Evolutionary conservation across 2,888 invertebrate genomes (phyloP).

Genomic region (Hyalella azteca): DNA sequence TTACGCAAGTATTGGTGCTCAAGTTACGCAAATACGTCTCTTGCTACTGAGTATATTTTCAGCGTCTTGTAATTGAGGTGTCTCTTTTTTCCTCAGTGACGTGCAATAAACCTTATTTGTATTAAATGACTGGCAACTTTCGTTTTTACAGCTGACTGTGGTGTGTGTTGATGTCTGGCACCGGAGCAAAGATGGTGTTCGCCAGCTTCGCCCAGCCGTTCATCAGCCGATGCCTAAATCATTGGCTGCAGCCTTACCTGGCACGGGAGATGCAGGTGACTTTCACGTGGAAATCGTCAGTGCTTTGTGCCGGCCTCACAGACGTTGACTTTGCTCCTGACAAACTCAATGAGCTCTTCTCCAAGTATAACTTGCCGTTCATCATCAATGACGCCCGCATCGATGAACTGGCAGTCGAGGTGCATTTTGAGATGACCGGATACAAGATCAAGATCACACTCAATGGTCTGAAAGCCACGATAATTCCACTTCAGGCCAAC

Average conservation of each 20-base stretch:
- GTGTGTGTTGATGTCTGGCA: not conserved
- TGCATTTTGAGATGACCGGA: not conserved
- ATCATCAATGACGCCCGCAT: constrained; percentile 15
- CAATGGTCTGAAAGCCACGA: not conserved
- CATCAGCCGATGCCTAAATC: constrained; percentile 8
- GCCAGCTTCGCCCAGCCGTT: not conserved
- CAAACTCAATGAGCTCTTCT: constrained; percentile 9
- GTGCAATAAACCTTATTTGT: too few relatives aligned
- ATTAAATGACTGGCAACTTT: too few relatives aligned
- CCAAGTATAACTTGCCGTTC: constrained; percentile 10
- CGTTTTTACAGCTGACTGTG: not conserved
- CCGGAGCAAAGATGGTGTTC: not conserved
- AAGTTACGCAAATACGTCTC: too few relatives aligned
- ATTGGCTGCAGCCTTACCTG: constrained; percentile 22
- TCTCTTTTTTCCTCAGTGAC: too few relatives aligned
- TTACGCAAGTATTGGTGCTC: too few relatives aligned
- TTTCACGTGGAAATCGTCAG: not conserved
- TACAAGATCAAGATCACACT: not conserved
- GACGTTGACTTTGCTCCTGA: not conserved
- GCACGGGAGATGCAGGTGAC: not conserved
- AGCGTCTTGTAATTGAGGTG: too few relatives aligned
- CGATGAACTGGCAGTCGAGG: not conserved
- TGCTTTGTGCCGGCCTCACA: constrained; percentile 4
- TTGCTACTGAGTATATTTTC: too few relatives aligned
- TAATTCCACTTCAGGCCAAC: constrained; percentile 7